Evolutionary conservation across 1,140 invertebrate genomes (phyloP).

Genomic region (Aethina tumida): DNA sequence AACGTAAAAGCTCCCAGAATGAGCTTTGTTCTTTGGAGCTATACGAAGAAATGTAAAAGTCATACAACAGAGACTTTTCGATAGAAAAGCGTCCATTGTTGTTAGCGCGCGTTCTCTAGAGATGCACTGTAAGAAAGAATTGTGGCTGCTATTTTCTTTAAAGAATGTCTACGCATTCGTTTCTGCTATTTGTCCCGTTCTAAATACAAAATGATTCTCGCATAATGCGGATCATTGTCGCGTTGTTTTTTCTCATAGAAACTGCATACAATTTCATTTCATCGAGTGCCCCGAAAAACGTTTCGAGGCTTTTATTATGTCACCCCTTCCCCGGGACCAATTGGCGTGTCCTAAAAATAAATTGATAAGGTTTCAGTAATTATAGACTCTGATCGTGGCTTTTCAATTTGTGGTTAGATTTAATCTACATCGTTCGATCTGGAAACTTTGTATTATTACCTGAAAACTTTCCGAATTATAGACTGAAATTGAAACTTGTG

Average conservation of each 20-base stretch:
- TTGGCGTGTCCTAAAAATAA: too few relatives aligned
- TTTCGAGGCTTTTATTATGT: too few relatives aligned
- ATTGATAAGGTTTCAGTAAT: constrained; percentile 24
- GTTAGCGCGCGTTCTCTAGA: constrained; percentile 27
- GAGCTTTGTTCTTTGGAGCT: constrained; percentile 31
- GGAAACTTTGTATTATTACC: constrained; percentile 23
- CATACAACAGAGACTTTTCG: constrained; percentile 33
- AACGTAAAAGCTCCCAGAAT: constrained; percentile 32
- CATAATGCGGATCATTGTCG: too few relatives aligned
- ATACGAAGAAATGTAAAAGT: constrained; percentile 34
- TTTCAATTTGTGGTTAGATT: constrained; percentile 18
- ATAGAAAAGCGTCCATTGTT: constrained; percentile 29
- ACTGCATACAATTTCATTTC: too few relatives aligned
- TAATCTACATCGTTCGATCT: constrained; percentile 26
- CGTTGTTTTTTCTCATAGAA: too few relatives aligned
- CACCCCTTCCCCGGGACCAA: too few relatives aligned
- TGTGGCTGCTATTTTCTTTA: constrained; percentile 29
- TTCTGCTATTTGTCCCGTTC: constrained; percentile 16
- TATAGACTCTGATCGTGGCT: constrained; percentile 18
- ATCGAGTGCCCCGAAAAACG: too few relatives aligned
- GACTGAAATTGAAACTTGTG: constrained; percentile 27
- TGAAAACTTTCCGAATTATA: constrained; percentile 26
- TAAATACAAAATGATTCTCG: too few relatives aligned
- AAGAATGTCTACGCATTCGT: constrained; percentile 24
- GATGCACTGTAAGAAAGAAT: constrained; percentile 30